Conservation (phyloP, 2,888 invertebrate genomes). For the Melanostoma mellinum region DNA sequence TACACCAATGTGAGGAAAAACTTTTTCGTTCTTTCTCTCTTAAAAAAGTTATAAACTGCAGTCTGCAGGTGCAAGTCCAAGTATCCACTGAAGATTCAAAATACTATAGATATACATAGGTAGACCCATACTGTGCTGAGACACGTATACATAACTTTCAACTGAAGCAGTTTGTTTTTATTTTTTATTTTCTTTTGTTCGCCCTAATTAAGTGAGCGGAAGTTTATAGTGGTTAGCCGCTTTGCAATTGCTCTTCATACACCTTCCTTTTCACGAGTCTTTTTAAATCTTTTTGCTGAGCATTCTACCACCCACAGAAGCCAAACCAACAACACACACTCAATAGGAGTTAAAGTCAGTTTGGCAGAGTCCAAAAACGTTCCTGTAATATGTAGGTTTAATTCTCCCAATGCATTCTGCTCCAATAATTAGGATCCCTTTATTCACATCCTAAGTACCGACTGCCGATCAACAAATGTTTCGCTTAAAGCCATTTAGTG, state of each 20-base stretch:
- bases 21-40: constrained; percentile 20
- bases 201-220: constrained; percentile 58
- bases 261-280: background rate
- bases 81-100: constrained; percentile 9
- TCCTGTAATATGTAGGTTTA: no score
- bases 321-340: constrained; percentile 4
- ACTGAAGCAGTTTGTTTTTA: constrained; percentile 24
- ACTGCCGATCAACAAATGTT: no score
- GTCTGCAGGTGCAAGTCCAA: constrained; percentile 49
- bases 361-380: no score
- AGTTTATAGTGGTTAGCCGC: constrained; percentile 53
- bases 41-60: constrained; percentile 32
- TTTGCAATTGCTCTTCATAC: constrained; percentile 14
- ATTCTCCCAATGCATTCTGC: no score
- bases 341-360: constrained; percentile 32
- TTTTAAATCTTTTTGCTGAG: background rate
- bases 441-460: no score
- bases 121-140: no score
- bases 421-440: no score
- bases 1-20: constrained; percentile 33
- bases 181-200: constrained; percentile 3
- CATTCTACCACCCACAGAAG: constrained; percentile 7
- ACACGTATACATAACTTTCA: constrained; percentile 9
- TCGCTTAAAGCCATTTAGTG: no score
- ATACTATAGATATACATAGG: no score